Evolutionary conservation across 1,140 invertebrate genomes (phyloP).

Genomic region (Pissodes strobi): DNA sequence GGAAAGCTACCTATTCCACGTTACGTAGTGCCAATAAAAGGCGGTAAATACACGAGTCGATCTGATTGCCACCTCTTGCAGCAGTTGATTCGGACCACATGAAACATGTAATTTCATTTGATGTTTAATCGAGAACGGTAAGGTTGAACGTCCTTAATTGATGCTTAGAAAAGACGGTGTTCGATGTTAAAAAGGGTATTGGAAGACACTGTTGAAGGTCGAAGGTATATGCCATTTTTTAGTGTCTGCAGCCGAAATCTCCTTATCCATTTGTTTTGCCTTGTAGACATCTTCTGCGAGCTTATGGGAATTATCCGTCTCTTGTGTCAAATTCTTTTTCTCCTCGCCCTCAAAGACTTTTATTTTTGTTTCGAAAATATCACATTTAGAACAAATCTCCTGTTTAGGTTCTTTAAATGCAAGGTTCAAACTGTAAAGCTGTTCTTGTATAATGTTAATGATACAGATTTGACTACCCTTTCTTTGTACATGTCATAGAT

Average conservation of each 20-base stretch:
- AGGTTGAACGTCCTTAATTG: slow-evolving; percentile 1
- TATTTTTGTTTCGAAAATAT: neutral
- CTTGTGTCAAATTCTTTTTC: neutral
- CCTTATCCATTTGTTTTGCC: neutral
- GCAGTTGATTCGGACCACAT: neutral
- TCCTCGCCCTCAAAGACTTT: neutral
- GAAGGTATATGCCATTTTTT: neutral
- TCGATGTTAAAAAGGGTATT: neutral
- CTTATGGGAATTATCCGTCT: neutral
- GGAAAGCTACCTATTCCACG: slow-evolving; percentile 2
- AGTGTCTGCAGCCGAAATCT: neutral
- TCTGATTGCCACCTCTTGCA: neutral
- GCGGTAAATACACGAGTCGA: neutral
- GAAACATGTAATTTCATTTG: neutral
- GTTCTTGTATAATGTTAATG: too few species aligned
- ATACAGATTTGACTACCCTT: too few species aligned
- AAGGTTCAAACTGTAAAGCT: neutral
- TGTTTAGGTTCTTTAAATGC: slow-evolving; percentile 2
- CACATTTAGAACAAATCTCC: neutral
- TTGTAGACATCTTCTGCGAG: too few species aligned
- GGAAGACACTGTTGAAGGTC: neutral
- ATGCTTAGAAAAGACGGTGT: neutral
- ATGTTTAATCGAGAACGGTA: neutral
- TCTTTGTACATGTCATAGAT: too few species aligned
- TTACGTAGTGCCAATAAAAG: neutral